These are phyloP conservation scores for Acholoe squamosa DNA, from an alignment of 2,888 invertebrate species.

Conservation along the genomic window DNA sequence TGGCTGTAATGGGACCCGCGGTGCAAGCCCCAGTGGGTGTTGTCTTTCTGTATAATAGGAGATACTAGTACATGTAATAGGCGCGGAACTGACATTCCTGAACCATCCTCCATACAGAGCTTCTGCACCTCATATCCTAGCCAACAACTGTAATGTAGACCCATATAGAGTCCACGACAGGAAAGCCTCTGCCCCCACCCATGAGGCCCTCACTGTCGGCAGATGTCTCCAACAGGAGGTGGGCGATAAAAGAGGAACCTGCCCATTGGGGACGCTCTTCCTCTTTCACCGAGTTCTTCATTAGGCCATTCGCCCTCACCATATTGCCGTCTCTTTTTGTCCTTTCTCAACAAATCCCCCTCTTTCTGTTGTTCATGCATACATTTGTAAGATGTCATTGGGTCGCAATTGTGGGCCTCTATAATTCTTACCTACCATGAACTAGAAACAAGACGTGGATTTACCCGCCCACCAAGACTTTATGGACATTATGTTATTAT, in stretches of 20 bases:
- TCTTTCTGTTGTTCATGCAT: no score
- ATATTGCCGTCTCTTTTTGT: neutral
- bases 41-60: constrained; percentile 10
- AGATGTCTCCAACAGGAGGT: neutral
- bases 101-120: neutral
- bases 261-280: neutral
- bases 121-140: no score
- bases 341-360: no score
- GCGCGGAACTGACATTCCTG: neutral
- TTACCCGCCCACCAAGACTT: no score
- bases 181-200: neutral
- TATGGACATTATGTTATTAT: no score
- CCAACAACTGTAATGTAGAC: neutral
- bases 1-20: neutral
- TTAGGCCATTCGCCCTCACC: neutral
- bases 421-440: no score
- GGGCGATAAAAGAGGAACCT: neutral
- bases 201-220: neutral
- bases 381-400: no score
- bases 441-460: no score
- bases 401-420: no score
- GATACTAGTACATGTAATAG: no score
- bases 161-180: neutral
- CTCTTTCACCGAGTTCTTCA: neutral
- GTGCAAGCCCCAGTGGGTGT: neutral